Base-by-base conservation (phyloP, 2,888 invertebrate species). In the Lysandra bellargus region DNA sequence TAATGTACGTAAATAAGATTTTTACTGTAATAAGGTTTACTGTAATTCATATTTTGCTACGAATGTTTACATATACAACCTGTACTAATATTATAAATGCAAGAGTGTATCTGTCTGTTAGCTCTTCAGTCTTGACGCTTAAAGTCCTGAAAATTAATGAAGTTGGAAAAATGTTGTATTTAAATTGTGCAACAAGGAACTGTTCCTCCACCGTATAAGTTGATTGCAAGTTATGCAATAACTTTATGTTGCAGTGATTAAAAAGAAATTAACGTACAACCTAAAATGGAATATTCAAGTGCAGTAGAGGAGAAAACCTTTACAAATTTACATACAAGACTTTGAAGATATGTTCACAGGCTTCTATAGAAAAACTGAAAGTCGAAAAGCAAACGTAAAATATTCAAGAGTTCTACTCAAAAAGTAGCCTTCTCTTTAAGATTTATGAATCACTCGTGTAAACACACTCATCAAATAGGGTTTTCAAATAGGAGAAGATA, bases 391-490 rank as follows among this genome's bases (percentile, higher is more conserved):
- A 75, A 44, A 49, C 75, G 44, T 75, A 49, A 49, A 49, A 75
- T 44, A 74, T 49, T 44, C 75, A 57, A 76, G 53, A 6, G 33
- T 37, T 76, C 53, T 53, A 17, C 76, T 53, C 30, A 76, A 76
- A 75, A 76, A 53, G 53, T 76, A 57, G 33, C 30, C 49, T 7
- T 30, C 14, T 53, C 53, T 76, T 76, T 53, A 57, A 76, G 57
- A 76, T 76, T 76, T 76, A 76, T 53, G 76, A 44, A 76, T 33
- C 53, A 53, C 57, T n/a, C 74, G 17, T 74, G 44, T 74, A 44
- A 37, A 37, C 33, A 69, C 69, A 33, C 69, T 69, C 69, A 69
- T 37, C 14, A 4, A 4, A 69, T 69, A 69, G 33, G 69, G 69
- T 37, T 69, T 6, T 69, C 69, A 37, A 69, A 33, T 23, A 14